Base-by-base conservation (phyloP, 2,113 vertebrate genomes). In the Platichthys flesus region DNA sequence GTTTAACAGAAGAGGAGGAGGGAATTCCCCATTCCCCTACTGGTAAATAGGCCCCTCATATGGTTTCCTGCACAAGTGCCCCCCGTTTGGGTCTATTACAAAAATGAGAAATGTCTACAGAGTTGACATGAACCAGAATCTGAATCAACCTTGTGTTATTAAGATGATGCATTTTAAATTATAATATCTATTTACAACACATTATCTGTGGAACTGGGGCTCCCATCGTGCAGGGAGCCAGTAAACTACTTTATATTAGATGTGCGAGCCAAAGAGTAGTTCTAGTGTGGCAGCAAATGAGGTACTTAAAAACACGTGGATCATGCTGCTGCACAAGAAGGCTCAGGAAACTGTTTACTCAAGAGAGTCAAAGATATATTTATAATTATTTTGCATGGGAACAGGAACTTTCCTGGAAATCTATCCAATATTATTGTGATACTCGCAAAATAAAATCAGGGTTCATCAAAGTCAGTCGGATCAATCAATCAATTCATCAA, bases 41-140 rank as follows among this genome's bases (percentile, higher is more conserved):
- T 52, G 67, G 60, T 66, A 77, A 49, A 81, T 66, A 31, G 31
- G 31, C 31, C 31, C 31, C 31, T 31, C 31, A 65, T 57, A 64
- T 72, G 57, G 81, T 84, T 89, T 89, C 47, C 47, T 51, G 47
- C 47, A 51, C 47, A 49, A 49, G 47, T 49, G 47, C 15, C 47
- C 4, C 47, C 20, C 16, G 47, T 51, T 15, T 16, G 47, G 18
- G 16, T 76, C 85, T 84, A 65, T 58, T 70, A 52, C 61, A 64
- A 23, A 83, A 35, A 68, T 4, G 51, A 62, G 42, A 78, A 40
- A n/a, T 16, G 28, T 35, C 49, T 51, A 23, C n/a, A 59, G 51
- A 54, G 20, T n/a, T n/a, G 51, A 54, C 51, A 54, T n/a, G 18
- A n/a, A 15, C 37, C 45, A 49, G 40, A 60, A 47, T 60, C 52